phyloP scores from a whole-genome alignment of 2,888 invertebrate species.

The Stomorhina lunata region DNA sequence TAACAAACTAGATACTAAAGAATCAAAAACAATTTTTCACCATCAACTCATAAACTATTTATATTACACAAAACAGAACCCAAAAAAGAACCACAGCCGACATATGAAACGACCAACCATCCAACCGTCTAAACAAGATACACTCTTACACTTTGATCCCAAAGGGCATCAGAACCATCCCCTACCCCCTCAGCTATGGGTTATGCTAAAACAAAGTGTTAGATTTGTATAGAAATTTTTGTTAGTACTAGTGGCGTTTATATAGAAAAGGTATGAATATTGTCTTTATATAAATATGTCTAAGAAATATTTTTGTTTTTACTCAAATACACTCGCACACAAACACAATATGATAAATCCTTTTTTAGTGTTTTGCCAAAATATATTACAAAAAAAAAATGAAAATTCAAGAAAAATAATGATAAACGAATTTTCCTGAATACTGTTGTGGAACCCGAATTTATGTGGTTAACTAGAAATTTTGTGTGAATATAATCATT shows the following conservation, averaged over 20 bases:
- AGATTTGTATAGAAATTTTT: conserved; percentile 16
- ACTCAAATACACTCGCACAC: background rate
- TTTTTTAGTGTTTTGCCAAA: conserved; percentile 7
- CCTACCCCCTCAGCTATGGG: conserved; percentile 36
- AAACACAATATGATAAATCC: background rate
- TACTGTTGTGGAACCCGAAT: conserved; percentile 1
- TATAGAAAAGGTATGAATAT: too few relatives aligned
- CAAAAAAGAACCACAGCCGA: background rate
- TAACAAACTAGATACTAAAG: background rate
- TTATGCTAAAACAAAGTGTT: conserved; percentile 10
- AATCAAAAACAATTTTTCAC: background rate
- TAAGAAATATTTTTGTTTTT: background rate
- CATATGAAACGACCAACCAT: background rate
- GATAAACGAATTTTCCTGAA: conserved; percentile 36
- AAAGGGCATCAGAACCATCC: conserved; percentile 52
- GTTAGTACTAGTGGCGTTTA: background rate
- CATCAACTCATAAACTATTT: background rate
- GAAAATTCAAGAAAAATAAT: conserved; percentile 50
- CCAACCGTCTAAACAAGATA: conserved; percentile 12
- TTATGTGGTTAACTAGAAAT: background rate
- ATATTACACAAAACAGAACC: background rate
- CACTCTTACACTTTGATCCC: conserved; percentile 53
- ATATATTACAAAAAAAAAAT: conserved; percentile 47
- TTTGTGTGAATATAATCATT: background rate
- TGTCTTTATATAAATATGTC: background rate